Evolutionary conservation across 2,888 invertebrate species (phyloP).

Genomic region (Zelleria hepariella): DNA sequence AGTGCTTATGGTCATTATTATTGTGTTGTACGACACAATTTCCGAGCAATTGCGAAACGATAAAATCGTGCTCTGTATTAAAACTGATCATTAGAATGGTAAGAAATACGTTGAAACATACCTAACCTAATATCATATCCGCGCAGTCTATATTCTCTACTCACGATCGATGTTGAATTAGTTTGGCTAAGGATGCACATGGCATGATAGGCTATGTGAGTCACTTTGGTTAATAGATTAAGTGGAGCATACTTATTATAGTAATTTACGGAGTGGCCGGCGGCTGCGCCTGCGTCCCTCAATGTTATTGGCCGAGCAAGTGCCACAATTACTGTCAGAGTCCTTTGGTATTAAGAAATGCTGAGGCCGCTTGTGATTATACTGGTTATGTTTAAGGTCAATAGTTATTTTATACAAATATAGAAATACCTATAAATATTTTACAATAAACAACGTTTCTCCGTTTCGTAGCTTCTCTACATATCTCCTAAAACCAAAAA

Average conservation of each 20-base stretch:
- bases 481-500: too few relatives aligned
- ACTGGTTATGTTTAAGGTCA: too few relatives aligned
- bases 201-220: neutral
- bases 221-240: slow-evolving; percentile 50
- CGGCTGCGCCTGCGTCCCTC: slow-evolving; percentile 35
- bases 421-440: too few relatives aligned
- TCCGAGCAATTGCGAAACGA: slow-evolving; percentile 1
- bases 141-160: too few relatives aligned
- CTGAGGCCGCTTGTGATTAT: neutral
- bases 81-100: neutral
- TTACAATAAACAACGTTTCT: too few relatives aligned
- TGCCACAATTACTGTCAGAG: slow-evolving; percentile 51
- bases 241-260: slow-evolving; percentile 56
- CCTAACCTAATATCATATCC: too few relatives aligned
- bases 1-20: slow-evolving; percentile 6
- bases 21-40: slow-evolving; percentile 2
- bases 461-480: too few relatives aligned
- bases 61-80: slow-evolving; percentile 2
- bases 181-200: too few relatives aligned
- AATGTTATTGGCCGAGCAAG: slow-evolving; percentile 56
- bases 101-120: neutral
- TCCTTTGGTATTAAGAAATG: slow-evolving; percentile 16
- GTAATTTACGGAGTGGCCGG: slow-evolving; percentile 41
- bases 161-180: too few relatives aligned
- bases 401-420: too few relatives aligned